phyloP scores from a whole-genome alignment of 1,140 invertebrate species.

The Scaptomyza montana region DNA sequence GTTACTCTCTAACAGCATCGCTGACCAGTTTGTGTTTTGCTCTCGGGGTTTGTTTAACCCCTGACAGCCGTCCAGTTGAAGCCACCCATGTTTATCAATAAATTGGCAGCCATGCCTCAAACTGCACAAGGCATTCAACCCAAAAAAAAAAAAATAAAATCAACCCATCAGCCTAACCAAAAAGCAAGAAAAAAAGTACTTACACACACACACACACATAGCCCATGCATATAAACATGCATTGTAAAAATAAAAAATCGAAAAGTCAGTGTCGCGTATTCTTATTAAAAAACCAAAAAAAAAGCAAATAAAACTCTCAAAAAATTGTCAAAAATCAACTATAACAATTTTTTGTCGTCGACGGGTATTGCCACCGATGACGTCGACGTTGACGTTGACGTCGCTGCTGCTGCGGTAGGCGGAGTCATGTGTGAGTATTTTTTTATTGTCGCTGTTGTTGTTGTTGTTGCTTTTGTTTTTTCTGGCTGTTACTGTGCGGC shows the following conservation, averaged over 20 bases:
- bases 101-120: constrained; percentile 68
- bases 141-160: constrained; percentile 26
- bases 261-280: constrained; percentile 51
- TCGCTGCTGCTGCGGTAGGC: constrained; percentile 50
- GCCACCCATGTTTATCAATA: constrained; percentile 73
- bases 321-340: constrained; percentile 81
- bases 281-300: neutral
- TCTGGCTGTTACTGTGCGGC: constrained; percentile 49
- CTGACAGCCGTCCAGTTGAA: constrained; percentile 10
- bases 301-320: neutral
- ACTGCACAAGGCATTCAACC: constrained; percentile 36
- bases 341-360: constrained; percentile 51
- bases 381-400: constrained; percentile 20
- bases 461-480: constrained; percentile 27
- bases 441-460: constrained; percentile 29
- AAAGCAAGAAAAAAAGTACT: constrained; percentile 38
- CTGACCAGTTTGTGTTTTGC: constrained; percentile 15
- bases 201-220: constrained; percentile 12
- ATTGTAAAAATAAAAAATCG: constrained; percentile 62
- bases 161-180: constrained; percentile 47
- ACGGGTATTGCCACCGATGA: constrained; percentile 18
- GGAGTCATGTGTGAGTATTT: constrained; percentile 72
- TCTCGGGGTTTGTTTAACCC: constrained; percentile 50
- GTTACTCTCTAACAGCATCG: neutral
- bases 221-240: constrained; percentile 19